Base-by-base conservation (phyloP, 1,140 invertebrate genomes). In the Venturia canescens region DNA sequence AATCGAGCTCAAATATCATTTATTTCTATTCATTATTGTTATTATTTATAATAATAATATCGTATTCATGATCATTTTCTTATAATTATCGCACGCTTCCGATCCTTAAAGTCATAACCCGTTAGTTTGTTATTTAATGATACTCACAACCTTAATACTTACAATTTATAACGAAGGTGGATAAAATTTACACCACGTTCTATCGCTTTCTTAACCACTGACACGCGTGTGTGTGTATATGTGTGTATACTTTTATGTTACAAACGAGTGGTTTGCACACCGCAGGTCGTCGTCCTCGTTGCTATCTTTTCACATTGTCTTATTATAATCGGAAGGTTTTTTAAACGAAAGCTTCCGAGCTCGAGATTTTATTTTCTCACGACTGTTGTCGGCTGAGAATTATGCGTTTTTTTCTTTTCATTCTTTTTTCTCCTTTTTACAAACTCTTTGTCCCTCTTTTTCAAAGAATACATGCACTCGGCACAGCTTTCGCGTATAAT, bases 71-170 rank as follows among this genome's bases (percentile, higher is more conserved):
- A 9, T 9, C 9, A 34, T 34, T 4, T 34, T 34, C 3, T 34
- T 44, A 44, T 44, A n/a, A n/a, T 44, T 4, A 44, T 44, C 38
- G 38, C 38, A 1, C 38, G 1, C 38, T 44, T 21, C n/a, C n/a
- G 38, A 6, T 72, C 26, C 6, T 67, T 63, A 48, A 74, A 34
- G n/a, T 71, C 75, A 70, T 75, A 21, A 66, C 48, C 67, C 69
- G 63, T 69, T 79, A 70, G 63, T 44, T 80, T 76, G 9, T 75
- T 82, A 57, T 38, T 60, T 85, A 85, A 82, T 83, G 85, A 83
- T 88, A 88, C 81, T 90, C 90, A 90, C 89, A 90, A 91, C 89
- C 90, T 84, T 88, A 88, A 89, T 89, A 89, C 86, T 89, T 88
- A 87, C 84, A 87, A 87, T 88, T 89, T 84, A 87, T 86, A 88